Percentiles rank a stretch among this genome's conserved stretches.
These are phyloP conservation scores for Tauraco erythrolophus DNA, from an alignment of 2,113 vertebrate genomes.

Conservation along the genomic window DNA sequence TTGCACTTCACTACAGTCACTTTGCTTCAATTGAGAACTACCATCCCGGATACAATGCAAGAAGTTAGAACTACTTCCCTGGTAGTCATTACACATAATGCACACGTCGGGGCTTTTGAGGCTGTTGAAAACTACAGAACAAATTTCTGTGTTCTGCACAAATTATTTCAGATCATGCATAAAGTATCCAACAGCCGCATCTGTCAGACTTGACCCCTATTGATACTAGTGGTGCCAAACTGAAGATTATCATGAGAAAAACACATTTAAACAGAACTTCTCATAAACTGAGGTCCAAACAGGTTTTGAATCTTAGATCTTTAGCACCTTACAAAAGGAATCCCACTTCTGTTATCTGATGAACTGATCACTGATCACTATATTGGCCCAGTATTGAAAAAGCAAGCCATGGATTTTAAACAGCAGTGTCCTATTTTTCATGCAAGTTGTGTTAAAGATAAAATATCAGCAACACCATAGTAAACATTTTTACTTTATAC, in stretches of 20 bases:
- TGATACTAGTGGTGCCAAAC: neutral
- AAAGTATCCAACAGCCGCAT: neutral
- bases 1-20: neutral
- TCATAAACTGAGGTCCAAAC: neutral
- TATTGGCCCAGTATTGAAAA: neutral
- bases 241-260: neutral
- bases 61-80: neutral
- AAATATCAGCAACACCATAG: neutral
- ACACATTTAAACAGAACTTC: neutral
- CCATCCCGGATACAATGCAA: neutral
- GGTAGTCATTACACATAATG: neutral
- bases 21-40: neutral
- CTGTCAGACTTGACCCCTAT: neutral
- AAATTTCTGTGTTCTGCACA: neutral
- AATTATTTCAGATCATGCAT: neutral
- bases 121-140: neutral
- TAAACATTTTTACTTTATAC: conserved; percentile 21
- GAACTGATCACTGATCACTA: no score
- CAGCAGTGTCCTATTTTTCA: neutral
- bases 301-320: neutral
- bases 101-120: neutral
- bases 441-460: conserved; percentile 14
- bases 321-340: neutral
- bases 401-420: neutral
- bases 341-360: neutral